Base-by-base conservation (phyloP, 30 jellyfish, hydroid and myxozoan species). In the Clytia hemisphaerica region DNA sequence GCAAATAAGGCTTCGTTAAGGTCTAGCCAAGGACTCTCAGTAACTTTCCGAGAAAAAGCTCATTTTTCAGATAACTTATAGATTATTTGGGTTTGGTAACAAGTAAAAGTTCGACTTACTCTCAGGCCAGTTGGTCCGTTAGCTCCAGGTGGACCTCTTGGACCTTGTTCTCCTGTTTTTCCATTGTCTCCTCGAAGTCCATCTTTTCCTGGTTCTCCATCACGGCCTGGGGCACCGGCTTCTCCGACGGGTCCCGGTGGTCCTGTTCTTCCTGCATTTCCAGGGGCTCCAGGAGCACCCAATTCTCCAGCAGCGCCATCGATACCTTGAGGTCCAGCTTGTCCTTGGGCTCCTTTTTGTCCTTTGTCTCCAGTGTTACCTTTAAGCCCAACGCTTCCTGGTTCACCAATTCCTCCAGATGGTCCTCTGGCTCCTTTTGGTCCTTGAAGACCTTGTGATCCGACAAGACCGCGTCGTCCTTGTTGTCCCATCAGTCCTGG, bases 151-250 rank as follows among this genome's bases (percentile, higher is more conserved):
- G 59, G 24, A 6, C 80, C 80, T 19, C 72, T 18, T n/a, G 26
- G 51, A 7, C 80, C 80, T 4, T 49, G 80, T 4, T 55, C 50
- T 42, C 80, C 79, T 22, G 83, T 82, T 51, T 75, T 65, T 79
- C 97, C 97, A 4, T 92, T 79, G 36, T 59, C 84, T 66, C 97
- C 97, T 37, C 74, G 71, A n/a, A 40, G 79, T 33, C 99, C 99
- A 67, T 80, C 87, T 75, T 58, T 58, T 28, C 99, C 99, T 3
- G 69, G 54, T 9, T 65, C 94, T 24, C 99, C 99, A n/a, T 53
- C 67, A 27, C 37, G 19, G 26, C 99, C 99, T 46, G 93, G 94
- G 12, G 84, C 78, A 3, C 99, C 99, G 40, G 89, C 88, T 10
- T 50, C 79, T 30, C 99, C 99, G 16, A 85, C 77, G 0, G 93